Base-by-base conservation (phyloP, 2,113 vertebrate genomes). In the Casuarius casuarius region DNA sequence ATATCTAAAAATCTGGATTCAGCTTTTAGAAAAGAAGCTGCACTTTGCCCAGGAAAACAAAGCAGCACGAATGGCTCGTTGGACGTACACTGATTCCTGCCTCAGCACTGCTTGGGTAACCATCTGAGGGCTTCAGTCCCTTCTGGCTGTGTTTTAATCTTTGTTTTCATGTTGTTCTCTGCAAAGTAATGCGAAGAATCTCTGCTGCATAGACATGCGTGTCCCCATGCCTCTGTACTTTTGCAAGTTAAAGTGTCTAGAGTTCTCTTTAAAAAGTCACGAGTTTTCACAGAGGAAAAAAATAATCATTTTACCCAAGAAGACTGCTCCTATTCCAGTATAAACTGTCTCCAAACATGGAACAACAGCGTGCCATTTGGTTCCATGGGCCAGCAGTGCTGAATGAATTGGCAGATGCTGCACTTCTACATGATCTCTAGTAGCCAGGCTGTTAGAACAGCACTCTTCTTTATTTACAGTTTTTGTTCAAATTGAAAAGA, bases 371-470 rank as follows among this genome's bases (percentile, higher is more conserved):
- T 96, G 96, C 92, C 94, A 86, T 95, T 91, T 49, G 74, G 92
- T 93, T 81, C 90, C 71, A 42, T 4, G 67, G 87, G 95, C 96
- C 96, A 97, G 95, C 93, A 92, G 71, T 3, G 68, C 94, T 94
- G 95, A 97, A 92, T 95, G 94, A 91, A 80, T 96, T 97, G 96
- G 96, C 92, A 95, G 93, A 93, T 87, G 71, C 89, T 51, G 84
- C 18, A 16, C 87, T 59, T 94, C 93, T 73, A 85, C 66, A 15
- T 56, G 74, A 88, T 66, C 78, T 44, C 61, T 89, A 85, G 90
- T 71, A 84, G 89, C 71, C 38, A 65, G 70, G 66, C 83, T 88
- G 77, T 10, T 54, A 88, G 73, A 78, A 48, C 0, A 1, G 51
- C 23, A 86, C 78, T 95, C 63, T 68, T 91, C 86, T 72, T 42